Evolutionary conservation across 2,113 vertebrate genomes (phyloP).

Genomic region (Albula glossodonta): DNA sequence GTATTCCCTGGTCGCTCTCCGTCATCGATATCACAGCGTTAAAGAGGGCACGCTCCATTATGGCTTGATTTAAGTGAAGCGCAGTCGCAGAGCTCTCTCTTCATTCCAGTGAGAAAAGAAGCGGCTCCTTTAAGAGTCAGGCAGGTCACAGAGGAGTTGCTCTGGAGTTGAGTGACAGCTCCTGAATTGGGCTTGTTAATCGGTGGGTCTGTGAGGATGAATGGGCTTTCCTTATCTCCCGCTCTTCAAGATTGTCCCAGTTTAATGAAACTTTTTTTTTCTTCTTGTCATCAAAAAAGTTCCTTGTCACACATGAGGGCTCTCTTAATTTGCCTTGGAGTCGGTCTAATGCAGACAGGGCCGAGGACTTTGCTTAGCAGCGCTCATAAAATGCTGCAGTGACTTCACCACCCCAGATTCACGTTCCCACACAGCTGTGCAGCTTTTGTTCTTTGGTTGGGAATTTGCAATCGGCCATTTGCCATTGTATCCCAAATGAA

Average conservation of each 20-base stretch:
- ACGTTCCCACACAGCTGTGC: neutral
- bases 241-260: constrained; percentile 17
- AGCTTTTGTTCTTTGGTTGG: neutral
- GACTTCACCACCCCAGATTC: neutral
- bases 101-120: neutral
- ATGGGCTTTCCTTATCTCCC: constrained; percentile 40
- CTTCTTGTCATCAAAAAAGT: constrained; percentile 23
- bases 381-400: neutral
- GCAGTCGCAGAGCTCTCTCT: neutral
- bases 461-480: neutral
- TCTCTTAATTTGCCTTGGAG: constrained; percentile 2
- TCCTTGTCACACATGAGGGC: constrained; percentile 22
- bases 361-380: neutral
- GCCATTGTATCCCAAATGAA: neutral
- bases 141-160: constrained; percentile 8
- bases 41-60: neutral
- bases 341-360: neutral
- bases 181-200: constrained; percentile 38
- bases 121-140: constrained; percentile 26
- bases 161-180: constrained; percentile 31
- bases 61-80: neutral
- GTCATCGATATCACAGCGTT: neutral
- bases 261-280: constrained; percentile 30
- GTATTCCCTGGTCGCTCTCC: neutral
- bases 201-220: constrained; percentile 23